Conservation (phyloP, 2,888 invertebrate genomes). For the Mystacides longicornis region DNA sequence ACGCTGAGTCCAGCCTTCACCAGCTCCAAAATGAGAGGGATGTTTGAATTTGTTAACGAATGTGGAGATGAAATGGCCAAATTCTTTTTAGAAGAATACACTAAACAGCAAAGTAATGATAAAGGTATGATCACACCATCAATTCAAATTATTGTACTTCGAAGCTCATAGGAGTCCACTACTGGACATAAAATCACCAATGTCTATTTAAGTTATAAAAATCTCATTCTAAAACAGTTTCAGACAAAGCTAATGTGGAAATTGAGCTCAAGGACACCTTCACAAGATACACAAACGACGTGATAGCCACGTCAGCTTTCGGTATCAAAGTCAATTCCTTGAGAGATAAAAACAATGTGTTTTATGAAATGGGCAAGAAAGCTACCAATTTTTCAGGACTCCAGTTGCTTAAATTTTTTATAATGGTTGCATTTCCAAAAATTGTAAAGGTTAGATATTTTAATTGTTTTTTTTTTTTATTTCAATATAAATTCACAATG, state of each 20-base stretch:
- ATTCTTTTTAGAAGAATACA: not conserved
- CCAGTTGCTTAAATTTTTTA: constrained; percentile 7
- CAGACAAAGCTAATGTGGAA: constrained; percentile 1
- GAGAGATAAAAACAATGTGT: constrained; percentile 36
- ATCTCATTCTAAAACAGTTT: too few relatives aligned
- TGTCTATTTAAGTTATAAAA: not conserved
- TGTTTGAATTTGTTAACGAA: constrained; percentile 26
- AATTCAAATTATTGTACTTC: too few relatives aligned
- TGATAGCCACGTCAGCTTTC: constrained; percentile 47
- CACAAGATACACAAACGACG: constrained; percentile 44
- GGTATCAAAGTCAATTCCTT: constrained; percentile 49
- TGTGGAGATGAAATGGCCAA: not conserved
- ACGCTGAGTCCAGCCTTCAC: constrained; percentile 35
- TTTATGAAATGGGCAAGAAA: constrained; percentile 8
- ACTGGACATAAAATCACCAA: not conserved
- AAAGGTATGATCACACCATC: too few relatives aligned
- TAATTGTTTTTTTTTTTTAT: too few relatives aligned
- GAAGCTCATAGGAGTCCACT: not conserved
- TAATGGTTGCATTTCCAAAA: not conserved
- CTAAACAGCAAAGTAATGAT: too few relatives aligned
- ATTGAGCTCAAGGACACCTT: constrained; percentile 39
- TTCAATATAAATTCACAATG: too few relatives aligned
- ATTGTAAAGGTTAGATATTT: constrained; percentile 8
- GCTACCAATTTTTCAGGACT: constrained; percentile 7
- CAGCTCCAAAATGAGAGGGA: too few relatives aligned